Evolutionary conservation across 2,797 vertebrate species (phyloP).

Genomic region (Chromobotia macracanthus): DNA sequence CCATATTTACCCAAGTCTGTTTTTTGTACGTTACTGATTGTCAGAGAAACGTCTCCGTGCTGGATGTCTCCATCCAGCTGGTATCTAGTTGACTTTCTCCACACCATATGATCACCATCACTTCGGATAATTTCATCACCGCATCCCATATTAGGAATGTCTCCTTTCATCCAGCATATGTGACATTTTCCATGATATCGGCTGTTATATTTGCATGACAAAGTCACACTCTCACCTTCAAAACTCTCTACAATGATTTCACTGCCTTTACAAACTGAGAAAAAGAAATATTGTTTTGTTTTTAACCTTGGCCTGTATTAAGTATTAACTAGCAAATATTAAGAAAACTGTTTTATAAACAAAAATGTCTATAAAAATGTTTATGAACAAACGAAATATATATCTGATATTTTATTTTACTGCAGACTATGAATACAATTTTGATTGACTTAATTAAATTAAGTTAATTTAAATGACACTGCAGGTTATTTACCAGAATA

Average conservation of each 20-base stretch:
- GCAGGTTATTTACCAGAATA: too few species aligned
- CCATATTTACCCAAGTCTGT: slow-evolving; percentile 80
- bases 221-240: slow-evolving; percentile 67
- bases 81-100: slow-evolving; percentile 66
- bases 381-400: background rate
- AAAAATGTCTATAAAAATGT: too few species aligned
- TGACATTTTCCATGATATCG: rapidly evolving
- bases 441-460: too few species aligned
- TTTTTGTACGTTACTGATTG: slow-evolving; percentile 62
- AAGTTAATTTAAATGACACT: too few species aligned
- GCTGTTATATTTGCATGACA: slow-evolving; percentile 75
- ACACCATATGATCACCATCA: slow-evolving; percentile 63
- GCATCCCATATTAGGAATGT: slow-evolving; percentile 62
- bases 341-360: too few species aligned
- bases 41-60: slow-evolving; percentile 79
- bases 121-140: slow-evolving; percentile 62
- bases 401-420: background rate
- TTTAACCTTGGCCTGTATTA: too few species aligned
- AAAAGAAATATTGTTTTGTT: slow-evolving; percentile 1
- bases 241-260: background rate
- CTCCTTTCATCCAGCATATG: slow-evolving; percentile 79
- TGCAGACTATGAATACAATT: background rate
- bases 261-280: slow-evolving; percentile 47
- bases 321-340: background rate
- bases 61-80: slow-evolving; percentile 68